Evolutionary conservation across 37 sponge, comb jelly and placozoan species (phyloP).

Genomic region (Cliona cf. orientalis): DNA sequence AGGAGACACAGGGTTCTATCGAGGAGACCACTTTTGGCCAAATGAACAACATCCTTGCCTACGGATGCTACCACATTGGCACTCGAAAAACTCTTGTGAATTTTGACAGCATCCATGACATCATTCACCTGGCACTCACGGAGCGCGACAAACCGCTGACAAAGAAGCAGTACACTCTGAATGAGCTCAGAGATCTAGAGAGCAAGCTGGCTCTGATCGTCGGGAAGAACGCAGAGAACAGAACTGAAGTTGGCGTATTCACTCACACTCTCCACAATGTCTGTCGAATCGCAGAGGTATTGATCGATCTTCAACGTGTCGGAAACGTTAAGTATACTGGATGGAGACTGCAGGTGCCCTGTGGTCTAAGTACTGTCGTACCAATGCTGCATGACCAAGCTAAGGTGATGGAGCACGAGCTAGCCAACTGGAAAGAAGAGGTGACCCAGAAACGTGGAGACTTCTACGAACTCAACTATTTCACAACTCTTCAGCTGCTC

Average conservation of each 20-base stretch:
- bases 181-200: slow-evolving; percentile 64
- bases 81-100: background rate
- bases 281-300: slow-evolving; percentile 48
- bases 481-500: slow-evolving; percentile 69
- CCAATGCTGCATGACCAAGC: slow-evolving; percentile 29
- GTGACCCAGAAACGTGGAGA: slow-evolving; percentile 19
- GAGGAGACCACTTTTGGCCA: slow-evolving; percentile 53
- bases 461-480: slow-evolving; percentile 75
- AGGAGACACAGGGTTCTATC: slow-evolving; percentile 55
- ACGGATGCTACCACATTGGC: slow-evolving; percentile 35
- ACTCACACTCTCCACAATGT: slow-evolving; percentile 49
- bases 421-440: slow-evolving; percentile 31
- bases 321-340: slow-evolving; percentile 54
- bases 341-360: slow-evolving; percentile 25
- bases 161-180: slow-evolving; percentile 28
- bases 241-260: slow-evolving; percentile 27
- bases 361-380: background rate
- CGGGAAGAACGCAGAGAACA: slow-evolving; percentile 39
- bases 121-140: slow-evolving; percentile 16
- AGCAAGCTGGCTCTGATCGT: slow-evolving; percentile 66
- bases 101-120: slow-evolving; percentile 1
- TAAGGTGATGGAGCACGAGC: slow-evolving; percentile 49
- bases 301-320: slow-evolving; percentile 46
- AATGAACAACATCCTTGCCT: slow-evolving; percentile 42
- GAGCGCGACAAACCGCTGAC: background rate